Evolutionary conservation across 1,140 invertebrate genomes (phyloP).

Genomic region (Adoxophyes honmai): DNA sequence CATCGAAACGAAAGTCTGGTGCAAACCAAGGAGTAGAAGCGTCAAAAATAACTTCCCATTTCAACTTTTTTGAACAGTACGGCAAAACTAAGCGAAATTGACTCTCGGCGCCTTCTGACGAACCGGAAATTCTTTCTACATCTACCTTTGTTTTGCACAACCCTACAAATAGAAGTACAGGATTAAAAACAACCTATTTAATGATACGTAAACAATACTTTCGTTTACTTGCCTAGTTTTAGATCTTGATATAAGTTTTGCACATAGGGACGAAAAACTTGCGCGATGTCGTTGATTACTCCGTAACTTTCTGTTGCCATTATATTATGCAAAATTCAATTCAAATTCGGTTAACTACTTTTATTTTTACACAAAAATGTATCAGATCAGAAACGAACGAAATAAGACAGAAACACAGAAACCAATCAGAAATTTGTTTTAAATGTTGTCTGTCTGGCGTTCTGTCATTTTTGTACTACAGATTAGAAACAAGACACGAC

Average conservation of each 20-base stretch:
- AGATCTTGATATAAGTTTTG: conserved; percentile 61
- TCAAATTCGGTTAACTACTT: too few species aligned
- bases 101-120: conserved; percentile 37
- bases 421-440: too few species aligned
- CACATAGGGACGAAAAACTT: conserved; percentile 60
- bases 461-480: too few species aligned
- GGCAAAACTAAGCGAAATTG: conserved; percentile 65
- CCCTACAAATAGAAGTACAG: conserved; percentile 34
- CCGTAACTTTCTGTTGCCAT: conserved; percentile 45
- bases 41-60: conserved; percentile 71
- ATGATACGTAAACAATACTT: too few species aligned
- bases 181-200: too few species aligned
- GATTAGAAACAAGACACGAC: too few species aligned
- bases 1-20: conserved; percentile 76
- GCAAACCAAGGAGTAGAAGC: conserved; percentile 62
- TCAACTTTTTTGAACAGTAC: conserved; percentile 68
- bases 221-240: conserved; percentile 45
- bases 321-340: too few species aligned
- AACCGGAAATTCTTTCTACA: conserved; percentile 53
- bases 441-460: too few species aligned
- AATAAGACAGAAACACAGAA: too few species aligned
- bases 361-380: too few species aligned
- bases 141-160: conserved; percentile 64
- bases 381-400: too few species aligned
- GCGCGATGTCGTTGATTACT: conserved; percentile 50